Conservation (phyloP, 2,888 invertebrate genomes). For the Andrena marginata region DNA sequence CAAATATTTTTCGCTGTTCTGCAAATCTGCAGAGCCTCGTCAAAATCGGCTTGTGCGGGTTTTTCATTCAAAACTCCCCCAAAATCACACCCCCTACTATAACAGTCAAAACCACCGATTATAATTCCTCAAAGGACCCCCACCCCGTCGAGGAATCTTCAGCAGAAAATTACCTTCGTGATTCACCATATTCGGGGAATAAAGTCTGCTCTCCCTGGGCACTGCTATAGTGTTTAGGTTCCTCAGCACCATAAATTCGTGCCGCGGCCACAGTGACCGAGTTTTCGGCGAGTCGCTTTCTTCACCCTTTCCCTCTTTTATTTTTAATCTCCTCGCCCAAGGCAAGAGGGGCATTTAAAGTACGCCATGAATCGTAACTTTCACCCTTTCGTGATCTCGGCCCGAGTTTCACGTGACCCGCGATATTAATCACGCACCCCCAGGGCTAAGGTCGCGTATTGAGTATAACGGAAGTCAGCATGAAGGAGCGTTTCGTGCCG, state of each 20-base stretch:
- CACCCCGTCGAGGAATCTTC: too few relatives aligned
- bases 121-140: not conserved
- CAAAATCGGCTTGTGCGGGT: too few relatives aligned
- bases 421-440: constrained; percentile 73
- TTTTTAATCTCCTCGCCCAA: not conserved
- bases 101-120: not conserved
- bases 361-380: constrained; percentile 54
- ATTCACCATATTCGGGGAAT: not conserved
- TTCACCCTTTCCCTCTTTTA: too few relatives aligned
- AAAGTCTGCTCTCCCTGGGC: not conserved
- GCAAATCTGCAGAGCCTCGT: too few relatives aligned
- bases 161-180: constrained; percentile 4
- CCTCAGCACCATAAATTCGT: constrained; percentile 19
- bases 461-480: constrained; percentile 39
- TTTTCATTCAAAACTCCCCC: not conserved
- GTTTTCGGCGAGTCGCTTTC: constrained; percentile 4
- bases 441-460: constrained; percentile 77
- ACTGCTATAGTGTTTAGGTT: not conserved
- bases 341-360: constrained; percentile 36
- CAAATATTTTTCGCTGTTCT: too few relatives aligned
- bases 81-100: too few relatives aligned
- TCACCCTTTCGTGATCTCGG: constrained; percentile 62
- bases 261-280: not conserved
- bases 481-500: constrained; percentile 28
- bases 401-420: constrained; percentile 71